Conservation (phyloP, 2,113 vertebrate species). For the Oreamnos americanus region DNA sequence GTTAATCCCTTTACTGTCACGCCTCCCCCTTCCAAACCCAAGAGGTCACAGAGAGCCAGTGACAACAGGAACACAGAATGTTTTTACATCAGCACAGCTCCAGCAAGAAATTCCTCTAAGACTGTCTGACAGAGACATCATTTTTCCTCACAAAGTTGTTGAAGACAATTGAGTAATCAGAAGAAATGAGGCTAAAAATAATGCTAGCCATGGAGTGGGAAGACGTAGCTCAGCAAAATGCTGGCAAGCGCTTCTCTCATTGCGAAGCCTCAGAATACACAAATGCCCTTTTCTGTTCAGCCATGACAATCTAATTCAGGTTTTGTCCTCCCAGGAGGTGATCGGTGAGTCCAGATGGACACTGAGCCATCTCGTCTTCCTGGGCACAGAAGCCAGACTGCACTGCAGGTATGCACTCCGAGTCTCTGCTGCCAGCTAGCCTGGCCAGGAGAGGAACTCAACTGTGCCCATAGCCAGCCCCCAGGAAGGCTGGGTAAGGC, state of each 20-base stretch:
- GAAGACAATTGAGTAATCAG: conserved; percentile 47
- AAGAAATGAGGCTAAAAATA: conserved; percentile 21
- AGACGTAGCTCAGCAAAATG: neutral
- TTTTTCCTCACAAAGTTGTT: conserved; percentile 51
- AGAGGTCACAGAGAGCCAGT: neutral
- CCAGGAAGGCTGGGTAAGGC: neutral
- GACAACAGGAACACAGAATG: conserved; percentile 15
- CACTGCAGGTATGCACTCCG: conserved; percentile 39
- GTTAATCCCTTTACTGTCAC: neutral
- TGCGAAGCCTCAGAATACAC: neutral
- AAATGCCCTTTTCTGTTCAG: conserved; percentile 43
- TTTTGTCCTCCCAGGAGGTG: conserved; percentile 56
- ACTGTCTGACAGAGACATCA: neutral
- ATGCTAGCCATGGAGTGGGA: neutral
- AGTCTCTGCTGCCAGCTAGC: conserved; percentile 39
- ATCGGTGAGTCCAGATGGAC: conserved; percentile 61
- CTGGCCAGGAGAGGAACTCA: neutral
- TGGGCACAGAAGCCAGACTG: conserved; percentile 66
- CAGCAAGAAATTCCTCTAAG: conserved; percentile 36
- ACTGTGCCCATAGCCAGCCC: neutral
- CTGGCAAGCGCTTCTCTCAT: neutral
- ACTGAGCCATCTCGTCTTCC: conserved; percentile 26
- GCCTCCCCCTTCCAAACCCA: neutral
- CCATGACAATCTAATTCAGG: conserved; percentile 67
- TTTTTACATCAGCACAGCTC: neutral